phyloP scores from a whole-genome alignment of 2,113 vertebrate genomes.

The Chelonoidis abingdonii region DNA sequence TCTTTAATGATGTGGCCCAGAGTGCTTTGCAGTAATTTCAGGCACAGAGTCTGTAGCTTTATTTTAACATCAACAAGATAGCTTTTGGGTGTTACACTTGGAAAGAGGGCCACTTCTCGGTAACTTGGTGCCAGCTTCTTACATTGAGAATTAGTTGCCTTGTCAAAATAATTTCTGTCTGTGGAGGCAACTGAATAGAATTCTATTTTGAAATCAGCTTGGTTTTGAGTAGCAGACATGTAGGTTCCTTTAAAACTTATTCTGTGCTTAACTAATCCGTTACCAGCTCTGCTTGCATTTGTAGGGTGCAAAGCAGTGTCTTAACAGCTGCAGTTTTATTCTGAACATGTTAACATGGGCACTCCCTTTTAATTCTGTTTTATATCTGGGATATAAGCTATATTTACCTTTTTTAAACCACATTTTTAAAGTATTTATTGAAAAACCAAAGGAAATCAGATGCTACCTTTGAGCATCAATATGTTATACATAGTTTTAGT shows the following conservation, averaged over 20 bases:
- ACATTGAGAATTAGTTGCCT: constrained; percentile 65
- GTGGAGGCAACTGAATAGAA: constrained; percentile 83
- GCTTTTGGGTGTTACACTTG: constrained; percentile 16
- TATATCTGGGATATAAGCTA: constrained; percentile 90
- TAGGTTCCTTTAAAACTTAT: constrained; percentile 77
- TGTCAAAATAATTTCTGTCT: constrained; percentile 69
- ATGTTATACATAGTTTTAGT: constrained; percentile 85
- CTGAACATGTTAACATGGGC: constrained; percentile 58
- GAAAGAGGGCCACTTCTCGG: constrained; percentile 58
- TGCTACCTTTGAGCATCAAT: constrained; percentile 82
- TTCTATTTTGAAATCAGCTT: constrained; percentile 73
- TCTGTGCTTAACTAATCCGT: constrained; percentile 57
- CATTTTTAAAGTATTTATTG: constrained; percentile 94
- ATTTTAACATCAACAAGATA: constrained; percentile 52
- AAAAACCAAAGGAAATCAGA: constrained; percentile 85
- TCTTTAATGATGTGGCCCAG: constrained; percentile 64
- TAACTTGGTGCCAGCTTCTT: constrained; percentile 72
- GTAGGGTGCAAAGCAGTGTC: constrained; percentile 66
- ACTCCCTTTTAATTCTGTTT: constrained; percentile 84
- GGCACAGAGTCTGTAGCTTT: constrained; percentile 51
- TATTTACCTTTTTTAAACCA: constrained; percentile 90
- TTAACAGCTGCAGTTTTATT: constrained; percentile 68
- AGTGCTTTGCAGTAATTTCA: constrained; percentile 70
- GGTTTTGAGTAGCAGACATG: constrained; percentile 79
- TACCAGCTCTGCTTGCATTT: constrained; percentile 50